Percentiles rank a stretch among this genome's conserved stretches.
Conservation (phyloP, 2,888 invertebrate genomes). For the Cryptus viduatorius region DNA sequence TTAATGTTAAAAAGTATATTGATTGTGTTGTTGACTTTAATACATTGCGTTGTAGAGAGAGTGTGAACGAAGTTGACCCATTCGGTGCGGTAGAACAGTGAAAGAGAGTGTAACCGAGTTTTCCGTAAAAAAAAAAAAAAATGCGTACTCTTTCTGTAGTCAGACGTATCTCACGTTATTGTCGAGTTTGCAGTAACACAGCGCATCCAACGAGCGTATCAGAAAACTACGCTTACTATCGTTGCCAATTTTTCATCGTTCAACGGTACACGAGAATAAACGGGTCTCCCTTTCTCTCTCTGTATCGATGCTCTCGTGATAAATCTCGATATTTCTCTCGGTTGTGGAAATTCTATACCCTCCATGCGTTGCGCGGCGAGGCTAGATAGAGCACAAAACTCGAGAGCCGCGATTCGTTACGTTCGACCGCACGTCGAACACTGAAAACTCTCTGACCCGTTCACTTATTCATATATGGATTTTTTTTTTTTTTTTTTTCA, state of each 20-base stretch:
- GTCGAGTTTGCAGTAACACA: constrained; percentile 28
- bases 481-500: background rate
- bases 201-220: background rate
- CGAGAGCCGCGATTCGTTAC: constrained; percentile 40
- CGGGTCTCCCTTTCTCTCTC: constrained; percentile 24
- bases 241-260: constrained; percentile 47
- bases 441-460: constrained; percentile 20
- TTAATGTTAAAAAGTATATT: background rate
- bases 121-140: background rate
- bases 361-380: background rate
- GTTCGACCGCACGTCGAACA: constrained; percentile 41
- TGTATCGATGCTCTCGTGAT: constrained; percentile 27
- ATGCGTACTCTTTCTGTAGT: constrained; percentile 25
- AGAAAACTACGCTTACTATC: background rate
- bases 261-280: constrained; percentile 12
- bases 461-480: constrained; percentile 18
- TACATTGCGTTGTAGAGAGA: background rate
- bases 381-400: constrained; percentile 4
- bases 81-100: constrained; percentile 10
- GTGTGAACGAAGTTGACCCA: background rate
- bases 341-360: constrained; percentile 30
- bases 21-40: background rate
- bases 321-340: constrained; percentile 38
- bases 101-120: background rate
- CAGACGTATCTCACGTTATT: constrained; percentile 52